Percentiles rank a stretch among this genome's conserved stretches.
These are phyloP conservation scores for Chrysaora quinquecirrha DNA, from an alignment of 30 jellyfish, hydroid and myxozoan genomes.

Conservation along the genomic window DNA sequence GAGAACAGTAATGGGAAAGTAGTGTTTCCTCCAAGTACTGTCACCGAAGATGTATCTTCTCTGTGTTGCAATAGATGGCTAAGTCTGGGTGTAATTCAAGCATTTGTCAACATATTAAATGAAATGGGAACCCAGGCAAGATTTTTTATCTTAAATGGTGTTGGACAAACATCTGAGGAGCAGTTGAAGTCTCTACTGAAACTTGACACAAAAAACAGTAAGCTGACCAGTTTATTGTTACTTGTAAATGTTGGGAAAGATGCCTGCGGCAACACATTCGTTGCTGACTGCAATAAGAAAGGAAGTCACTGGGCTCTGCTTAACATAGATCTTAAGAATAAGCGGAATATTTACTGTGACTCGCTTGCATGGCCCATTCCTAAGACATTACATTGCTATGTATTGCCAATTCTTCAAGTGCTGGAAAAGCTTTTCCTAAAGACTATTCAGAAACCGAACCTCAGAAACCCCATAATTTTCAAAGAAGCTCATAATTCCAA, in stretches of 20 bases:
- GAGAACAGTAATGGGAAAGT: conserved; percentile 3
- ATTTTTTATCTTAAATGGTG: not conserved
- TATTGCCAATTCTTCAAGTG: not conserved
- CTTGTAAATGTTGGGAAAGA: conserved; percentile 7
- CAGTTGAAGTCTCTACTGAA: not conserved
- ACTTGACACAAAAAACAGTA: not conserved
- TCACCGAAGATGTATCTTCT: not conserved
- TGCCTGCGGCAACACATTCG: not conserved
- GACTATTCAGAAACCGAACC: not conserved
- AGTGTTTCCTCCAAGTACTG: not conserved
- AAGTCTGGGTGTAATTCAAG: conserved; percentile 6
- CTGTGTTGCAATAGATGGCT: conserved; percentile 29
- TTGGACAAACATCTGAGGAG: not conserved
- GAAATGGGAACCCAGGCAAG: not conserved
- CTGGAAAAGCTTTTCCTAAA: not conserved
- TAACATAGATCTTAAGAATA: not conserved
- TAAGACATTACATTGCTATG: not conserved
- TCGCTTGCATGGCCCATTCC: conserved; percentile 28
- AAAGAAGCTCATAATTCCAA: not conserved
- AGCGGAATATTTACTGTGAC: conserved; percentile 7
- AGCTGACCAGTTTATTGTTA: not conserved
- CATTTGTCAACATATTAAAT: not conserved
- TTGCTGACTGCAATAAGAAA: not conserved
- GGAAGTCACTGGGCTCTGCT: conserved; percentile 20
- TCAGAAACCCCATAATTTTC: not conserved